These are phyloP conservation scores for Trichonephila clavata DNA, from an alignment of 1,140 invertebrate genomes.

Conservation along the genomic window DNA sequence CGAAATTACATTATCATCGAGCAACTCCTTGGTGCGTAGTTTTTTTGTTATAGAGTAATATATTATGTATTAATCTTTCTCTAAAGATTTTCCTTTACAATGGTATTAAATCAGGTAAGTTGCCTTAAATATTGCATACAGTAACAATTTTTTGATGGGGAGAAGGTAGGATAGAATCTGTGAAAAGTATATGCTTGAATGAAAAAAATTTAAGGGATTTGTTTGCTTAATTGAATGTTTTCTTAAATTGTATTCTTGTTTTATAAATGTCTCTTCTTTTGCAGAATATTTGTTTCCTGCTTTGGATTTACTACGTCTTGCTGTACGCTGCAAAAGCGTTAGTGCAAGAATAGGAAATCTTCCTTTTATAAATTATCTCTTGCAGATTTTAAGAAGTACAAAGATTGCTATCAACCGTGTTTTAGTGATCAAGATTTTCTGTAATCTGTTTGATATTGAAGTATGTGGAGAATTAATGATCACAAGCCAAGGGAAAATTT, in stretches of 20 bases:
- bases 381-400: constrained; percentile 79
- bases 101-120: no score
- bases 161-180: no score
- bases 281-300: constrained; percentile 91
- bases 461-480: constrained; percentile 78
- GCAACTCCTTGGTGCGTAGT: no score
- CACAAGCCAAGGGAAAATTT: constrained; percentile 56
- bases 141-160: no score
- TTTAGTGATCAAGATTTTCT: constrained; percentile 87
- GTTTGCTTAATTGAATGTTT: background rate
- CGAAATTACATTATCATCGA: no score
- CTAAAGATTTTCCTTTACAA: no score
- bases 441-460: constrained; percentile 86
- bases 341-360: constrained; percentile 82
- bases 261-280: background rate
- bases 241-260: background rate
- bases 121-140: no score
- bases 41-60: no score
- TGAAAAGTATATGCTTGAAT: background rate
- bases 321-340: constrained; percentile 85
- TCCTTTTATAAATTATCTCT: constrained; percentile 78
- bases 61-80: no score
- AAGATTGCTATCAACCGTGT: constrained; percentile 86
- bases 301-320: constrained; percentile 90
- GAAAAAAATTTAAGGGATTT: no score